Percentiles rank a stretch among this genome's conserved stretches.
These are phyloP conservation scores for Aselliscus stoliczkanus DNA, from an alignment of 2,797 vertebrate species.

Conservation along the genomic window DNA sequence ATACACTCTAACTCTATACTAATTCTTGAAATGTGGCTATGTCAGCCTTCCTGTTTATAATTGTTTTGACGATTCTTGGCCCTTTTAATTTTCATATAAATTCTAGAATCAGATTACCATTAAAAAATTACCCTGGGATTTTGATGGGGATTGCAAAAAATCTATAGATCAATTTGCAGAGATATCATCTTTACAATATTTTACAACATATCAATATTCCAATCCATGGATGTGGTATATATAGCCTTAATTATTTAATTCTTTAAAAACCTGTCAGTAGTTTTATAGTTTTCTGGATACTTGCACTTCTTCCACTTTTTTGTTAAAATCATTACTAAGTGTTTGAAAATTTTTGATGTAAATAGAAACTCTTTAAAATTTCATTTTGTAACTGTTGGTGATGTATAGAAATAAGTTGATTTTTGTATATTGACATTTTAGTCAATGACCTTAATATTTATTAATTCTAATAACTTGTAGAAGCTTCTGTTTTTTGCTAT, in stretches of 20 bases:
- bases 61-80: background rate
- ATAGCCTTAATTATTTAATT: background rate
- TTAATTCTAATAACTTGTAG: background rate
- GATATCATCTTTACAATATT: background rate
- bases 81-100: background rate
- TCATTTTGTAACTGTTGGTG: background rate
- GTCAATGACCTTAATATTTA: background rate
- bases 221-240: background rate
- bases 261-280: background rate
- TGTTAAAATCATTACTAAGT: background rate
- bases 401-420: background rate
- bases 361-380: background rate
- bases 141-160: background rate
- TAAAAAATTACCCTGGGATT: background rate
- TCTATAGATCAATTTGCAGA: background rate
- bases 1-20: background rate
- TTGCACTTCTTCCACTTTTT: background rate
- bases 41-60: background rate
- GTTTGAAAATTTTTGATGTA: background rate
- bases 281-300: background rate
- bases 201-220: background rate
- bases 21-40: background rate
- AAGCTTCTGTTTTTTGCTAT: background rate
- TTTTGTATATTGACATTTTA: background rate
- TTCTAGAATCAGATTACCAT: background rate